A percentile compares a stretch with the other conserved stretches of the same genome.
Evolutionary conservation across 2,113 vertebrate species (phyloP).

Genomic region (cat (Felis catus)): F.catus_Fca126_mat1.0 CM031425.1:12173001-12173500

Average conservation of each 20-base stretch:
- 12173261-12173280: conserved; percentile 71
- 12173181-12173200: conserved; percentile 35
- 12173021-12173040: conserved; percentile 84
- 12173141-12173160: conserved; percentile 56
- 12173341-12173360: conserved; percentile 69
- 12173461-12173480: conserved; percentile 78
- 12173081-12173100: conserved; percentile 81
- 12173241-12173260: conserved; percentile 75
- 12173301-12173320: conserved; percentile 67
- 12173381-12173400: conserved; percentile 74
- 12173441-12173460: conserved; percentile 74
- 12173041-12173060: conserved; percentile 83
- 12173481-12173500: conserved; percentile 80
- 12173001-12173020: conserved; percentile 76
- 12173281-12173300: conserved; percentile 75
- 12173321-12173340: conserved; percentile 74
- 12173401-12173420: conserved; percentile 84
- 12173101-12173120: conserved; percentile 83
- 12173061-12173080: conserved; percentile 81
- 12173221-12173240: conserved; percentile 75
- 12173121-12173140: conserved; percentile 81
- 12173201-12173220: conserved; percentile 79
- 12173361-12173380: conserved; percentile 71
- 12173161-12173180: conserved; percentile 42
- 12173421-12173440: conserved; percentile 78